Conservation (phyloP, 2,888 invertebrate genomes). For the Chrysina gloriosa region DNA sequence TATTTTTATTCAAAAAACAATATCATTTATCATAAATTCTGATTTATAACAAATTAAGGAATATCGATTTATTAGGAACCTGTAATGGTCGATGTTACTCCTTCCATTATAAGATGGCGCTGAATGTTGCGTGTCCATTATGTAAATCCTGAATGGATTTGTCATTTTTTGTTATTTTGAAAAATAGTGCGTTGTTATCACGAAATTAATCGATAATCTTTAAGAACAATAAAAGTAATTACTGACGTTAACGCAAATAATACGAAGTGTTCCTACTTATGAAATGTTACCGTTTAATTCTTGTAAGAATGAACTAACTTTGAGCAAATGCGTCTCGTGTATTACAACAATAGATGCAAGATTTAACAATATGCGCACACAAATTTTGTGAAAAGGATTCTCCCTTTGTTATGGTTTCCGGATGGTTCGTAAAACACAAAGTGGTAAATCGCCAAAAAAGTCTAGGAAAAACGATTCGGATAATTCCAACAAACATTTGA, state of each 20-base stretch:
- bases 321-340: too few species aligned
- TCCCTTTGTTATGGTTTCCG: constrained; percentile 60
- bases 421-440: constrained; percentile 76
- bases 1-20: too few species aligned
- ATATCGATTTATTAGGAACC: too few species aligned
- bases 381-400: constrained; percentile 1
- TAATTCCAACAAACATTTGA: constrained; percentile 68
- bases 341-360: constrained; percentile 14
- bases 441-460: constrained; percentile 72
- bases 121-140: neutral
- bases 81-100: too few species aligned
- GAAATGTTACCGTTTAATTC: neutral
- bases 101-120: constrained; percentile 9
- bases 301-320: neutral
- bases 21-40: too few species aligned
- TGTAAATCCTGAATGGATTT: constrained; percentile 5
- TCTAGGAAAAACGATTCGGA: constrained; percentile 73
- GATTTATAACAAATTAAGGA: too few species aligned
- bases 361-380: neutral
- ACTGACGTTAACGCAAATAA: neutral
- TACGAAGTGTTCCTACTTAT: neutral
- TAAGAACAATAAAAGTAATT: neutral
- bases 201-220: constrained; percentile 4
- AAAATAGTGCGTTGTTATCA: neutral
- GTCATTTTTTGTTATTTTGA: constrained; percentile 3